Conservation (phyloP, 2,888 invertebrate species). For the Apodemia duryi region DNA sequence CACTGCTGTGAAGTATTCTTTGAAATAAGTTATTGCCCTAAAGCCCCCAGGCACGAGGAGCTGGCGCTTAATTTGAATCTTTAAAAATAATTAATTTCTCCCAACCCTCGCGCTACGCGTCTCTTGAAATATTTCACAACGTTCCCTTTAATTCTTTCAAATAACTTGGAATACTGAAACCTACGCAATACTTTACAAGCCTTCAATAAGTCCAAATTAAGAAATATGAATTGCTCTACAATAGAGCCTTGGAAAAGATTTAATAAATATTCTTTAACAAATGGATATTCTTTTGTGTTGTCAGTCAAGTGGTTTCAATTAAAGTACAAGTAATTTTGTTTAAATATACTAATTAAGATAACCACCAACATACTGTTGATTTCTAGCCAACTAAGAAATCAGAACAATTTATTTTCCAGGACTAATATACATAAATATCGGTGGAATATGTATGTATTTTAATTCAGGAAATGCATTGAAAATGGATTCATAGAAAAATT, state of each 20-base stretch:
- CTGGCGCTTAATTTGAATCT: constrained; percentile 25
- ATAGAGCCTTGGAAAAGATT: not conserved
- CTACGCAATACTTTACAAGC: not conserved
- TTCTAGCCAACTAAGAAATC: too few species aligned
- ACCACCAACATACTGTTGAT: too few species aligned
- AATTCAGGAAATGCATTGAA: too few species aligned
- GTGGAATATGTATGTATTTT: too few species aligned
- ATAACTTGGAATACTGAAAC: not conserved
- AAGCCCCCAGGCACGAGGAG: constrained; percentile 16
- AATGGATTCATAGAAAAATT: too few species aligned
- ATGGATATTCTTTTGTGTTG: not conserved
- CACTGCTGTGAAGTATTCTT: constrained; percentile 17
- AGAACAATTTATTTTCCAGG: too few species aligned
- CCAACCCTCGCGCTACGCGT: constrained; percentile 22
- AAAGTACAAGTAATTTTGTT: too few species aligned
- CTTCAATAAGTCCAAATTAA: not conserved
- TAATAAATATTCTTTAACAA: not conserved
- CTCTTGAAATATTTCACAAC: constrained; percentile 22
- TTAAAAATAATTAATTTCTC: constrained; percentile 30
- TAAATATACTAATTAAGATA: too few species aligned
- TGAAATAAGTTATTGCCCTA: constrained; percentile 19
- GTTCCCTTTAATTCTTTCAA: constrained; percentile 10
- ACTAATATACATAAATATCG: too few species aligned
- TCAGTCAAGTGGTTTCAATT: too few species aligned
- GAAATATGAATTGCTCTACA: not conserved